Percentiles rank a stretch among this genome's conserved stretches.
phyloP scores from a whole-genome alignment of 2,888 invertebrate genomes.

The Caenorhabditis drosophilae region DNA sequence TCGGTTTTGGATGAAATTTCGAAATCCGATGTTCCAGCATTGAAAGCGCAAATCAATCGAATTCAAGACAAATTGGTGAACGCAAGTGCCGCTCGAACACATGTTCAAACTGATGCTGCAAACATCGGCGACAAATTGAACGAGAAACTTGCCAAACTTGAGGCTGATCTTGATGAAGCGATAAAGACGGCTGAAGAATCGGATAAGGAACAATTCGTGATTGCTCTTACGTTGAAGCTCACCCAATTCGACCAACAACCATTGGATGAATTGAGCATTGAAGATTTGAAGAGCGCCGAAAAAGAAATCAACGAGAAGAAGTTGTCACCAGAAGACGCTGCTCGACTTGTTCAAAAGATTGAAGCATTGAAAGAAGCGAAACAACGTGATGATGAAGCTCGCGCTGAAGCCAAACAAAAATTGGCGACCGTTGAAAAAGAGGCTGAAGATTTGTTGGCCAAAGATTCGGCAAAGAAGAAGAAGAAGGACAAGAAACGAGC shows the following conservation, averaged over 20 bases:
- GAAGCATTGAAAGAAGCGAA: conserved; percentile 4
- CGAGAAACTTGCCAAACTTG: conserved; percentile 29
- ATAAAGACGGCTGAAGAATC: conserved; percentile 18
- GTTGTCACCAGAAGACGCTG: conserved; percentile 14
- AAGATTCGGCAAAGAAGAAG: conserved; percentile 2
- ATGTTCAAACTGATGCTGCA: conserved; percentile 30
- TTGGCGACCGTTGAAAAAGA: conserved; percentile 19
- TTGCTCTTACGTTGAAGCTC: conserved; percentile 20
- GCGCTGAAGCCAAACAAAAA: conserved; percentile 23
- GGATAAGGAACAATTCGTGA: conserved; percentile 27
- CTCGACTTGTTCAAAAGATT: conserved; percentile 2
- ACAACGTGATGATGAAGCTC: conserved; percentile 11
- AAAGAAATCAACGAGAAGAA: conserved; percentile 12
- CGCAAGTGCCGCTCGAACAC: conserved; percentile 30
- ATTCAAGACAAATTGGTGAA: conserved; percentile 34
- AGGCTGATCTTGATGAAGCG: conserved; percentile 15
- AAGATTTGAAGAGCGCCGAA: conserved; percentile 10
- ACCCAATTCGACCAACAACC: conserved; percentile 23
- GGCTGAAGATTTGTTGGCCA: conserved; percentile 16
- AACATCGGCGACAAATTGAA: conserved; percentile 26
- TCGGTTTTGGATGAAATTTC: conserved; percentile 19
- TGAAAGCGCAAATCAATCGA: conserved; percentile 36
- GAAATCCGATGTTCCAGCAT: conserved; percentile 32
- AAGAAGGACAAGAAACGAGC: conserved; percentile 10
- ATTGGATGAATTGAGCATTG: conserved; percentile 15